Percentiles rank a stretch among this genome's conserved stretches.
Conservation (phyloP, 1,140 invertebrate genomes). For the Bombus vancouverensis region DNA sequence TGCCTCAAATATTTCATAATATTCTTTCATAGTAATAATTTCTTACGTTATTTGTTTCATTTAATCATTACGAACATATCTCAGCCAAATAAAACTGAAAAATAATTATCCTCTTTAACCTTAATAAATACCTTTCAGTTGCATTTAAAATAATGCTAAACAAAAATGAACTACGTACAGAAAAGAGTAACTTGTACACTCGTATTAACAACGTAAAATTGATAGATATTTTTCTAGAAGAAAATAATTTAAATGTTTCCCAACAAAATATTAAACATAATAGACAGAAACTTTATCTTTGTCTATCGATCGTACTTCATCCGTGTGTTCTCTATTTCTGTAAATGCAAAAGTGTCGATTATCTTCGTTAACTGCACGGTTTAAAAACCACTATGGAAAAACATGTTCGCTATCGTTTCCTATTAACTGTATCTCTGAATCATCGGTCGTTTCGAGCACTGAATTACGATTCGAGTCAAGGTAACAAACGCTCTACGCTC, state of each 20-base stretch:
- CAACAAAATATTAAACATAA: too few relatives aligned
- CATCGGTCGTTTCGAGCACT: background rate
- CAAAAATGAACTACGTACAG: too few relatives aligned
- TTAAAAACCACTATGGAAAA: background rate
- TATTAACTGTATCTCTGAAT: background rate
- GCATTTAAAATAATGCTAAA: too few relatives aligned
- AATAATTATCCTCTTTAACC: too few relatives aligned
- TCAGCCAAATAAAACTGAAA: too few relatives aligned
- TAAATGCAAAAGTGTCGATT: background rate
- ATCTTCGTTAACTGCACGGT: background rate
- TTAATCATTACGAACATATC: too few relatives aligned
- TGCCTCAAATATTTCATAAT: too few relatives aligned
- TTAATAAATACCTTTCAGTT: too few relatives aligned
- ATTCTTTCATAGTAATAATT: too few relatives aligned
- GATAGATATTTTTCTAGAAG: background rate
- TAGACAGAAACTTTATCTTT: background rate
- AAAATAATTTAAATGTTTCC: background rate
- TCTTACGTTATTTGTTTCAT: too few relatives aligned
- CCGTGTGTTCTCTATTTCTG: background rate
- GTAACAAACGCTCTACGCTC: background rate
- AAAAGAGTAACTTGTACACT: too few relatives aligned
- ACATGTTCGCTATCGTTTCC: background rate
- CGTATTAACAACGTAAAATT: too few relatives aligned
- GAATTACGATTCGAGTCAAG: conserved; percentile 11
- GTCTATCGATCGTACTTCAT: background rate